Conservation (phyloP, 2,113 vertebrate genomes). For the Lampris incognitus region DNA sequence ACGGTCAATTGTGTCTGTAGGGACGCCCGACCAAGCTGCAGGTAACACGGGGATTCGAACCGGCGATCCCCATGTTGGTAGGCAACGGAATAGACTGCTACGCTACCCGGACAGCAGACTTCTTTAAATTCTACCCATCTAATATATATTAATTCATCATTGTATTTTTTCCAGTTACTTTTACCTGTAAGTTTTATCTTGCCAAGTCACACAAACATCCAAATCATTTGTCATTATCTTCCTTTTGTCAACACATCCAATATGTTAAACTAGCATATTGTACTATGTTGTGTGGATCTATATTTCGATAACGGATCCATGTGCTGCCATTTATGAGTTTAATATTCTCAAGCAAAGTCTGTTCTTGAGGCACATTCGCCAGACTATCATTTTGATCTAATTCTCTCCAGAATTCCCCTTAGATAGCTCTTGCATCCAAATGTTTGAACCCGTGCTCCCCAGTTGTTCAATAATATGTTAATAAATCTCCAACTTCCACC, state of each 20-base stretch:
- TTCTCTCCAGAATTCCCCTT: constrained; percentile 23
- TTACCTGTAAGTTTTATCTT: too few relatives aligned
- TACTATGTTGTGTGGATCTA: too few relatives aligned
- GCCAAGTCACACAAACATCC: neutral
- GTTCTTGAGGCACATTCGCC: constrained; percentile 17
- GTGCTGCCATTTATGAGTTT: constrained; percentile 30
- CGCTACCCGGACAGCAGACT: too few relatives aligned
- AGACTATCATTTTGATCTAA: constrained; percentile 37
- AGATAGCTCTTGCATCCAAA: constrained; percentile 67
- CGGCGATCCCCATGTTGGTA: too few relatives aligned
- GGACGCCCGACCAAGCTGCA: too few relatives aligned
- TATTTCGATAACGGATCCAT: neutral
- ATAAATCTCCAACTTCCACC: constrained; percentile 80
- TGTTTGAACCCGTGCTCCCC: constrained; percentile 73
- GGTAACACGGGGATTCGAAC: too few relatives aligned
- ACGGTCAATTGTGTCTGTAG: too few relatives aligned
- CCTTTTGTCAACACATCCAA: neutral
- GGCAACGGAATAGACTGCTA: too few relatives aligned
- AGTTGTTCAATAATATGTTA: constrained; percentile 78
- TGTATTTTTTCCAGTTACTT: too few relatives aligned
- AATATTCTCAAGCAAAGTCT: constrained; percentile 25
- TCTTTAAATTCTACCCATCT: too few relatives aligned
- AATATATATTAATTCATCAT: too few relatives aligned
- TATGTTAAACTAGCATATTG: neutral
- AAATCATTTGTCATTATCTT: neutral